A percentile compares a stretch with the other conserved stretches of the same genome.
These are phyloP conservation scores for Gila robusta DNA, from an alignment of 2,797 vertebrate genomes.

Conservation along the genomic window DNA sequence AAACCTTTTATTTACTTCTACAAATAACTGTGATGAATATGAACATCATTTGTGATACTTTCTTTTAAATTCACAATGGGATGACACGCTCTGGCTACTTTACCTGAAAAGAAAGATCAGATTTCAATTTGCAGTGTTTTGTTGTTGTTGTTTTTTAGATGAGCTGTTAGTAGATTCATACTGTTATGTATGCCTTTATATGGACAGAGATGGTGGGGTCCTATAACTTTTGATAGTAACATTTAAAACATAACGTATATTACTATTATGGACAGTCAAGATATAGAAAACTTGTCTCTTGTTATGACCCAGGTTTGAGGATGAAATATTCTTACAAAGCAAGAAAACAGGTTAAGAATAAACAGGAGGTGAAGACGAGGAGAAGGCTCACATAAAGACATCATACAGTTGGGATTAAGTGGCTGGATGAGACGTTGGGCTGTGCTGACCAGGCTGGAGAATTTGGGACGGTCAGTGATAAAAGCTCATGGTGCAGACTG, in stretches of 20 bases:
- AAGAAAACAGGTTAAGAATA: conserved; percentile 8
- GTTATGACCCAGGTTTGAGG: conserved; percentile 66
- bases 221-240: not conserved
- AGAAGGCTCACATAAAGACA: conserved; percentile 65
- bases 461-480: conserved; percentile 50
- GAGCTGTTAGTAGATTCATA: not conserved
- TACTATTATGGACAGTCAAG: not conserved
- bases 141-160: not conserved
- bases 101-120: not conserved
- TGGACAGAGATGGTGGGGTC: not conserved
- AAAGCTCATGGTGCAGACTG: conserved; percentile 44
- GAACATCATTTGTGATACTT: not conserved
- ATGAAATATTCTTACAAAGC: conserved; percentile 65
- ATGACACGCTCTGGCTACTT: not conserved
- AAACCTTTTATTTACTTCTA: not conserved
- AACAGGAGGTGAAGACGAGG: conserved; percentile 43
- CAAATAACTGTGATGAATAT: not conserved
- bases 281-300: conserved; percentile 2
- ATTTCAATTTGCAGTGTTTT: not conserved
- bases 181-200: not conserved
- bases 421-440: conserved; percentile 62
- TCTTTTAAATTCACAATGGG: not conserved
- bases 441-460: conserved; percentile 60
- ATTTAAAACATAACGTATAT: not conserved
- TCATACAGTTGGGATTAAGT: conserved; percentile 67